phyloP scores from a whole-genome alignment of 1,140 invertebrate genomes.

The Mycetomoellerius zeteki region DNA sequence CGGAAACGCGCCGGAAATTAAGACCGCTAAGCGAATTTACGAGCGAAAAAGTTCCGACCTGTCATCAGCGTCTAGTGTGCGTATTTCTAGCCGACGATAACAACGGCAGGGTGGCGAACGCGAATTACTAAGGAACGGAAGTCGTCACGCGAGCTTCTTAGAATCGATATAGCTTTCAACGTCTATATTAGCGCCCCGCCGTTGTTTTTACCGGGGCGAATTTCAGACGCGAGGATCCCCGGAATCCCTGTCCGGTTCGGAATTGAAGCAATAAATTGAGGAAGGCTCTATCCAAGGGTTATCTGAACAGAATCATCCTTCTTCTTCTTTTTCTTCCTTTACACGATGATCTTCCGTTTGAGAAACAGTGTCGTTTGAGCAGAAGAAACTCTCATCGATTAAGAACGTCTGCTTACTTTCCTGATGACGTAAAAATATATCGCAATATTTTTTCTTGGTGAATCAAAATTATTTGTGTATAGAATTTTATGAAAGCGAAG shows the following conservation, averaged over 20 bases:
- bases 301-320: neutral
- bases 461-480: neutral
- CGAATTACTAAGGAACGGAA: slow-evolving; percentile 15
- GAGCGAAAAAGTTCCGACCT: slow-evolving; percentile 47
- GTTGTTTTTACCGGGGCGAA: slow-evolving; percentile 19
- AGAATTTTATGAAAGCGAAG: neutral
- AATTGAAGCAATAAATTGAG: slow-evolving; percentile 20
- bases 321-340: neutral
- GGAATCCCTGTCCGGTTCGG: neutral
- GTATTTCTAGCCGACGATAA: slow-evolving; percentile 17
- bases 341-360: neutral
- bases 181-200: slow-evolving; percentile 39
- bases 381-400: neutral
- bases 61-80: slow-evolving; percentile 26
- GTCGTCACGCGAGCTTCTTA: slow-evolving; percentile 52
- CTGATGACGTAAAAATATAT: neutral
- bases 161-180: slow-evolving; percentile 48
- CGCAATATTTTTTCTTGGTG: neutral
- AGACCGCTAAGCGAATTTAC: slow-evolving; percentile 50
- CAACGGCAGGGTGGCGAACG: neutral
- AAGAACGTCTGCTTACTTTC: neutral
- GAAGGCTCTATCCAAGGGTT: neutral
- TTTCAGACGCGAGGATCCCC: neutral
- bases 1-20: slow-evolving; percentile 33
- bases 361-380: neutral